Conservation (phyloP, 2,797 vertebrate genomes). For the Psittacula derbiana region DNA sequence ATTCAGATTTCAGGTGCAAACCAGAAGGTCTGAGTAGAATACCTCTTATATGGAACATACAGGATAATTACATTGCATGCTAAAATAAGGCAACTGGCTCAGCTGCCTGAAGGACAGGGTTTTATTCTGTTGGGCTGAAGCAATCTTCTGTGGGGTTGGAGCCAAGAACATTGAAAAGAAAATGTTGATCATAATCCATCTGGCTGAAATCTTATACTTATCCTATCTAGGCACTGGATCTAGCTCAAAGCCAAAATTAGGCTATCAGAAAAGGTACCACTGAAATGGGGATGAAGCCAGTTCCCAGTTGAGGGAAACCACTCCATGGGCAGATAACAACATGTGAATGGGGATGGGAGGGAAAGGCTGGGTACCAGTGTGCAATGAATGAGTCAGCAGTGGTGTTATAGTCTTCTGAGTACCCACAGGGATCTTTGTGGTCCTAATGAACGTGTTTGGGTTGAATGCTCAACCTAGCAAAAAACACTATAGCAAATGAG, state of each 20-base stretch:
- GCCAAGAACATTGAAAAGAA: slow-evolving; percentile 24
- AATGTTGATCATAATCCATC: slow-evolving; percentile 16
- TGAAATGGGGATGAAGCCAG: background rate
- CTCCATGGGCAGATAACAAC: background rate
- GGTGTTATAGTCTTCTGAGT: background rate
- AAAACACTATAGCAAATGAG: background rate
- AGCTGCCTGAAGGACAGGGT: background rate
- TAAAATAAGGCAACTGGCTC: background rate
- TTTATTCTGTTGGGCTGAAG: background rate
- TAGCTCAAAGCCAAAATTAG: slow-evolving; percentile 18
- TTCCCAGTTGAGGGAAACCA: background rate
- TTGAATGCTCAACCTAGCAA: background rate
- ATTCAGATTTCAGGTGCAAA: background rate
- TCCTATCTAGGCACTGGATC: background rate
- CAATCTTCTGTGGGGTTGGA: background rate
- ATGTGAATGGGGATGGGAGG: background rate
- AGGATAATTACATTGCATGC: background rate
- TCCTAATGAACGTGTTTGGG: background rate
- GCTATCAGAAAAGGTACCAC: background rate
- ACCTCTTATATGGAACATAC: background rate
- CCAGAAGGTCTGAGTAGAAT: background rate
- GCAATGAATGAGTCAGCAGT: background rate
- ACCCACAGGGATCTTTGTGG: background rate
- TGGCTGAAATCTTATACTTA: slow-evolving; percentile 30
- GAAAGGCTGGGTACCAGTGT: background rate